Evolutionary conservation across 37 sponge, comb jelly and placozoan genomes (phyloP).

Genomic region (Ephydatia muelleri): DNA sequence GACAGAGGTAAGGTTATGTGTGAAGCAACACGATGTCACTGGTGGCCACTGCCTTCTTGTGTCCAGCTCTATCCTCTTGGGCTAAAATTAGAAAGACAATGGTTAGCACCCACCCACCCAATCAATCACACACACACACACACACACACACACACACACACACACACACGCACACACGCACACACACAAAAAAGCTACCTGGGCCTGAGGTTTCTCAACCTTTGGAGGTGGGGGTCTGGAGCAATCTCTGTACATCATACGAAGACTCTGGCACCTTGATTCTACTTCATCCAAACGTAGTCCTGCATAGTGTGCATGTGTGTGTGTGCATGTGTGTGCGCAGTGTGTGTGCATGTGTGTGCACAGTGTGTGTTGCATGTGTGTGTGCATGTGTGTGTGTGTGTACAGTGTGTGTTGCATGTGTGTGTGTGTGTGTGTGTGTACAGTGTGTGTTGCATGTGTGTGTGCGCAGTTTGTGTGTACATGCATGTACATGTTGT

Average conservation of each 20-base stretch:
- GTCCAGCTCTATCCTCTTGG: slow-evolving; percentile 55
- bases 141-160: slow-evolving; percentile 11
- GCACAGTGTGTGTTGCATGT: too few relatives aligned
- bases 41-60: slow-evolving; percentile 64
- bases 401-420: too few relatives aligned
- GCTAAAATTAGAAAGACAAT: slow-evolving; percentile 22
- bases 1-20: slow-evolving; percentile 61
- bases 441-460: too few relatives aligned
- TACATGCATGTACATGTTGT: neutral
- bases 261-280: slow-evolving; percentile 73
- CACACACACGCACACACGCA: neutral
- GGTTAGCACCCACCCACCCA: too few relatives aligned
- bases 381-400: neutral
- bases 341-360: neutral
- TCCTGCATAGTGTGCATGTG: slow-evolving; percentile 9
- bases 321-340: neutral
- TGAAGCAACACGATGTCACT: slow-evolving; percentile 60
- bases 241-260: slow-evolving; percentile 97
- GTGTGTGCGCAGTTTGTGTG: too few relatives aligned
- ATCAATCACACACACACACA: neutral
- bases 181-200: slow-evolving; percentile 42
- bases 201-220: slow-evolving; percentile 27
- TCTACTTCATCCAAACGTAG: slow-evolving; percentile 80
- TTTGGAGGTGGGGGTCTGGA: slow-evolving; percentile 89
- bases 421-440: neutral